Percentiles rank a stretch among this genome's conserved stretches.
Conservation (phyloP, 53 echinoderm and acorn worm species). For the Apostichopus leukothele region DNA sequence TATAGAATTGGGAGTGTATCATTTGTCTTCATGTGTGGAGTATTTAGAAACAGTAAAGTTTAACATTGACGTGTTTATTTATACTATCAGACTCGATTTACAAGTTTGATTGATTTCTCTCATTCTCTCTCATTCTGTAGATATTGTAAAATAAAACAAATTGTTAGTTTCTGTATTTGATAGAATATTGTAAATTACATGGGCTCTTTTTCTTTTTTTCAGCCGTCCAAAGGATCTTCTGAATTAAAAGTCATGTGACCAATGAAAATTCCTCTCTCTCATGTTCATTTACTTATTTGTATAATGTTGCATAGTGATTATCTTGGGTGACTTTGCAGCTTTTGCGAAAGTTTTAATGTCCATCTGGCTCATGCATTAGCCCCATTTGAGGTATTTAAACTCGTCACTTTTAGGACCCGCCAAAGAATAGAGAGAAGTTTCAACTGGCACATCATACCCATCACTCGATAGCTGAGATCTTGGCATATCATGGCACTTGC, state of each 20-base stretch:
- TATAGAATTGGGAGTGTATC: no score
- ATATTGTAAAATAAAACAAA: background rate
- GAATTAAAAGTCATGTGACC: background rate
- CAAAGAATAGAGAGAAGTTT: no score
- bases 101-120: background rate
- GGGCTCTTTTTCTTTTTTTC: background rate
- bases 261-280: background rate
- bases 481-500: no score
- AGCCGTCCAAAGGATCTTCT: background rate
- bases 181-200: background rate
- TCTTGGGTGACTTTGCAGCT: no score
- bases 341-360: no score
- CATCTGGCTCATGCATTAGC: no score
- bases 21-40: background rate
- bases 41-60: conserved; percentile 3
- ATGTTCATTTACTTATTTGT: background rate
- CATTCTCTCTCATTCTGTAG: background rate
- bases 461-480: no score
- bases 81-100: background rate
- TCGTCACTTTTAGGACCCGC: no score
- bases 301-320: no score
- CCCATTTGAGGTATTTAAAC: no score
- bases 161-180: background rate
- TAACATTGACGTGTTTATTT: background rate
- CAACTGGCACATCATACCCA: no score